These are phyloP conservation scores for Diplosoma virens DNA, from an alignment of 23 tunicate genomes.

Conservation along the genomic window DNA sequence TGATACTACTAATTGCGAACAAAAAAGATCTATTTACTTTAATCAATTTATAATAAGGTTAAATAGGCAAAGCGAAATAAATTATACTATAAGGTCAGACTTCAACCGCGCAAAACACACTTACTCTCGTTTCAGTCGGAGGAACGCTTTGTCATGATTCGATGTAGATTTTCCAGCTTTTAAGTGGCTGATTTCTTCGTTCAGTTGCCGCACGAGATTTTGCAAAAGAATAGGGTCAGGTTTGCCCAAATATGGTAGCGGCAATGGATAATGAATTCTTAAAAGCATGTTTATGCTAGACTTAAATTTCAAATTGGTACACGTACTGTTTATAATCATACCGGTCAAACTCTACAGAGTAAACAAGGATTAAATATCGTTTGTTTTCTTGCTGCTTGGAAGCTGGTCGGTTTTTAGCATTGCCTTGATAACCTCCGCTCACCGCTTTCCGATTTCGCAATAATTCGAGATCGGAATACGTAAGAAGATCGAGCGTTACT, in stretches of 20 bases:
- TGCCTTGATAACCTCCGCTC: slow-evolving; percentile 30
- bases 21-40: too few species aligned
- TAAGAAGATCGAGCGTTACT: slow-evolving; percentile 79
- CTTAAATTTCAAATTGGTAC: too few species aligned
- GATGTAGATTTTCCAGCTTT: slow-evolving; percentile 30
- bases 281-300: not conserved
- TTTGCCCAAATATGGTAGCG: slow-evolving; percentile 81
- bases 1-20: too few species aligned
- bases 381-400: slow-evolving; percentile 77
- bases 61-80: not conserved
- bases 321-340: too few species aligned
- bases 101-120: slow-evolving; percentile 1
- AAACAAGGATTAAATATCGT: slow-evolving; percentile 81
- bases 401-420: slow-evolving; percentile 4
- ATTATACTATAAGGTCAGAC: not conserved
- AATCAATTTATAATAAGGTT: too few species aligned
- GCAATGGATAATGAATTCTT: slow-evolving; percentile 94
- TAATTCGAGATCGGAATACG: slow-evolving; percentile 72
- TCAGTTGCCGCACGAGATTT: slow-evolving; percentile 69
- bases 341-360: slow-evolving; percentile 96
- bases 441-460: slow-evolving; percentile 72
- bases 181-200: slow-evolving; percentile 71
- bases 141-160: slow-evolving; percentile 51
- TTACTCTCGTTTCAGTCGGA: slow-evolving; percentile 68
- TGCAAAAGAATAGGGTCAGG: slow-evolving; percentile 89